These are phyloP conservation scores for Apolygus lucorum DNA, from an alignment of 1,140 invertebrate genomes.

Conservation along the genomic window DNA sequence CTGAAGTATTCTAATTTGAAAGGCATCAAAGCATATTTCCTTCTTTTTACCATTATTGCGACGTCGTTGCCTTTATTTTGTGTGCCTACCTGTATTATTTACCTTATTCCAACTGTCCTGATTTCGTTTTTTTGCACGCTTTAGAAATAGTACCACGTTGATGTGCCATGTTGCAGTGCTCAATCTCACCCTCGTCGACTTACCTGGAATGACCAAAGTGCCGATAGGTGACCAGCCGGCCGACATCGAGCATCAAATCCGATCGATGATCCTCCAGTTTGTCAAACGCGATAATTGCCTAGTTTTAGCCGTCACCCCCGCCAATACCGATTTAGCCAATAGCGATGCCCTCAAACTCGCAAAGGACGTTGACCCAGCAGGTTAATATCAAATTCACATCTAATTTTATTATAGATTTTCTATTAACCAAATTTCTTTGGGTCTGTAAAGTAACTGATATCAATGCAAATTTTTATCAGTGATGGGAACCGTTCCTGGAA, in stretches of 20 bases:
- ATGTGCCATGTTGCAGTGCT: conserved; percentile 62
- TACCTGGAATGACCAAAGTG: conserved; percentile 91
- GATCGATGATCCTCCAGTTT: conserved; percentile 88
- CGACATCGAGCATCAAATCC: conserved; percentile 90
- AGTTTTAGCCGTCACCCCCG: conserved; percentile 92
- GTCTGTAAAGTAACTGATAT: too few species aligned
- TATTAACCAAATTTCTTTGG: background rate
- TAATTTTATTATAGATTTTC: background rate
- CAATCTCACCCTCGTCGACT: conserved; percentile 90
- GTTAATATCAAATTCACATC: conserved; percentile 41
- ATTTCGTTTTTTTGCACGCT: too few species aligned
- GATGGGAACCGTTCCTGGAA: too few species aligned
- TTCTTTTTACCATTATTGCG: too few species aligned
- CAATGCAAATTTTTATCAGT: too few species aligned
- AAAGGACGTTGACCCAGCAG: conserved; percentile 91
- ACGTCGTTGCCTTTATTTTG: too few species aligned
- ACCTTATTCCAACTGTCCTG: too few species aligned
- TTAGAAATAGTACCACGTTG: too few species aligned
- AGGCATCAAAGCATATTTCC: too few species aligned
- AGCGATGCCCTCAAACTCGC: conserved; percentile 92
- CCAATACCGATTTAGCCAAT: conserved; percentile 92
- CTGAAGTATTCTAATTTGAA: too few species aligned
- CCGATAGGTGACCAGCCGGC: conserved; percentile 90
- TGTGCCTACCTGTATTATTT: too few species aligned
- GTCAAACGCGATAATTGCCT: conserved; percentile 87